A percentile compares a stretch with the other conserved stretches of the same genome.
Conservation (phyloP, 2,888 invertebrate genomes). For the Dyspetes luteomarginatus region DNA sequence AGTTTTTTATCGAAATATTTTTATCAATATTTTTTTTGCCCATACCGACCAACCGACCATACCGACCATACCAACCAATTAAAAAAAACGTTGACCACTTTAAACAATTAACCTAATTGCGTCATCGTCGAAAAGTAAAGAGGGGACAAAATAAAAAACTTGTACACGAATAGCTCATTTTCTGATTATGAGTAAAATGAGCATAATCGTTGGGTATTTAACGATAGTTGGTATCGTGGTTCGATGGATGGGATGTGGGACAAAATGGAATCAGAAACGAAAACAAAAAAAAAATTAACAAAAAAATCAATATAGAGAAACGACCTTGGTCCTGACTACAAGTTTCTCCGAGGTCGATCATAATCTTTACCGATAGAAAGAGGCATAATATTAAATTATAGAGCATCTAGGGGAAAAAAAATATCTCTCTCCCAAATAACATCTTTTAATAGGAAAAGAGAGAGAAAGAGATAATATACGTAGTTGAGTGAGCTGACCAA, state of each 20-base stretch:
- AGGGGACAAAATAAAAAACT: too few relatives aligned
- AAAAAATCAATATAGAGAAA: neutral
- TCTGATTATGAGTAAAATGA: neutral
- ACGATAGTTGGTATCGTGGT: constrained; percentile 13
- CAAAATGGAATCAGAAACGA: neutral
- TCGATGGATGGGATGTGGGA: neutral
- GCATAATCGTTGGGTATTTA: neutral
- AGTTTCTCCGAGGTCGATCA: constrained; percentile 24
- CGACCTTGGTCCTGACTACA: constrained; percentile 34
- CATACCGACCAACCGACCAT: too few relatives aligned
- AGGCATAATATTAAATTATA: constrained; percentile 12
- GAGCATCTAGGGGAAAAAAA: constrained; percentile 1
- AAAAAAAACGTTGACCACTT: neutral
- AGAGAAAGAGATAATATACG: constrained; percentile 25
- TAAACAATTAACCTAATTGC: neutral
- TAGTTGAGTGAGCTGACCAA: constrained; percentile 20
- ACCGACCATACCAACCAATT: neutral
- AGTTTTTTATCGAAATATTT: too few relatives aligned
- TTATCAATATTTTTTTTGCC: too few relatives aligned
- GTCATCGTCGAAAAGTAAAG: constrained; percentile 1
- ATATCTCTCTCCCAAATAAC: constrained; percentile 3
- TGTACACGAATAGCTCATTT: neutral
- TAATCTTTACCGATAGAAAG: constrained; percentile 5
- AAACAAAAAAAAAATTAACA: neutral
- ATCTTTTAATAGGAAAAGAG: neutral